A percentile compares a stretch with the other conserved stretches of the same genome.
These are phyloP conservation scores for Pherbina coryleti DNA, from an alignment of 2,888 invertebrate genomes.

Conservation along the genomic window DNA sequence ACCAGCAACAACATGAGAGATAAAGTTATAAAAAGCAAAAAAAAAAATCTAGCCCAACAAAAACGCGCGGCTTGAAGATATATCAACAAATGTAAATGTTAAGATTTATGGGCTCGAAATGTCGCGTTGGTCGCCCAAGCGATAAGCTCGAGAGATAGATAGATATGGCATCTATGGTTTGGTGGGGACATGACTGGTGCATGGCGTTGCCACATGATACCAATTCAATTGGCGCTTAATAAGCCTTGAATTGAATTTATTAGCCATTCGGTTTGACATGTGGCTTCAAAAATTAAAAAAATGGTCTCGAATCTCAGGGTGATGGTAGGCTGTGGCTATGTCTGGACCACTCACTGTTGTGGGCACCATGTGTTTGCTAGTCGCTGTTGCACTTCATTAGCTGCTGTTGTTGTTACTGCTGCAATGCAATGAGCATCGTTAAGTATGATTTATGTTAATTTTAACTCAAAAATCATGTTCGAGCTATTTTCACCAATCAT, in stretches of 20 bases:
- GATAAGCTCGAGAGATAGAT: not conserved
- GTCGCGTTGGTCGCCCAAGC: not conserved
- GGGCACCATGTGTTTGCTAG: not conserved
- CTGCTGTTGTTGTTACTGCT: not conserved
- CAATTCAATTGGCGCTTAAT: not conserved
- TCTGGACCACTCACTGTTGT: not conserved
- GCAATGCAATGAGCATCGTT: not conserved
- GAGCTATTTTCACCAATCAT: not conserved
- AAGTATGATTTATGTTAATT: constrained; percentile 20
- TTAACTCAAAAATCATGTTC: not conserved
- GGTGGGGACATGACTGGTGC: not conserved
- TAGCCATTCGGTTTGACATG: not conserved
- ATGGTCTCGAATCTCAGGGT: not conserved
- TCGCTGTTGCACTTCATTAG: constrained; percentile 3
- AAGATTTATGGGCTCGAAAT: constrained; percentile 26
- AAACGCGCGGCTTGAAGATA: not conserved
- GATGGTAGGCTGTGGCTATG: not conserved
- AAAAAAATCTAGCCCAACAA: not conserved
- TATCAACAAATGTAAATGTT: constrained; percentile 3
- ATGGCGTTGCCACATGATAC: not conserved
- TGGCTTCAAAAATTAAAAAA: not conserved
- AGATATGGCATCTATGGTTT: not conserved
- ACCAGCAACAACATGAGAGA: constrained; percentile 1
- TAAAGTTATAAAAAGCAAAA: not conserved
- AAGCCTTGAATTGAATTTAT: constrained; percentile 15